Conservation (phyloP, 2,113 vertebrate genomes). For the Platichthys flesus region DNA sequence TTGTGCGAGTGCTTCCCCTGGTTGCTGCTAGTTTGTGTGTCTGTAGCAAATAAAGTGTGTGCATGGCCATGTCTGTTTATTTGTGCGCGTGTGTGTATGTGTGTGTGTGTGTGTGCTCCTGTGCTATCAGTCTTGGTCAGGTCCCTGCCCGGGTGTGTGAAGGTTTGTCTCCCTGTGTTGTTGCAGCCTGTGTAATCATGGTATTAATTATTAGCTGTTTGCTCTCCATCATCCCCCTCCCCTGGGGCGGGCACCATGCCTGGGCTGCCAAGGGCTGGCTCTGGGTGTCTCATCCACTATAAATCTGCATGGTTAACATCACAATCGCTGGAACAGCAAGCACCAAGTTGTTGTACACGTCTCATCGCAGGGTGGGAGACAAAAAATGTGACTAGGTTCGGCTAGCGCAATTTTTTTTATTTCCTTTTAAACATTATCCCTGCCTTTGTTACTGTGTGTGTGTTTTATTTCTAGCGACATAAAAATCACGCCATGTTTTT, state of each 20-base stretch:
- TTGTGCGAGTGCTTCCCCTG: conserved; percentile 28
- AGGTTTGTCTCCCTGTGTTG: conserved; percentile 81
- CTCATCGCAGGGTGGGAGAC: background rate
- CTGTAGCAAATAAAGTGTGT: background rate
- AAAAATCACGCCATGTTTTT: conserved; percentile 17
- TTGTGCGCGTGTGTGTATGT: background rate
- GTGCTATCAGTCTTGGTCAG: conserved; percentile 81
- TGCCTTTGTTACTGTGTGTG: background rate
- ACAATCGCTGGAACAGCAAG: conserved; percentile 45
- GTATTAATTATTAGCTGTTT: conserved; percentile 87
- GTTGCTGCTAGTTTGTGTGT: conserved; percentile 1
- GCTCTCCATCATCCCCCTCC: conserved; percentile 81
- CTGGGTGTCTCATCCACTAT: conserved; percentile 74
- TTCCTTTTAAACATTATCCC: background rate
- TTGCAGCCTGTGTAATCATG: conserved; percentile 81
- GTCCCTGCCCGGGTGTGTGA: conserved; percentile 69
- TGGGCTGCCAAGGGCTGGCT: conserved; percentile 76
- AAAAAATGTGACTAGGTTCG: background rate
- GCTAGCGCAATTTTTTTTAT: background rate
- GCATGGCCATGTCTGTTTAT: background rate
- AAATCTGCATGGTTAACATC: conserved; percentile 76
- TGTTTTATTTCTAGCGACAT: conserved; percentile 1
- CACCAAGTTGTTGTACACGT: conserved; percentile 1
- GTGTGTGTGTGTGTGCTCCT: conserved; percentile 60
- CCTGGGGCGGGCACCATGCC: conserved; percentile 72